Conservation (phyloP, 1,140 invertebrate species). For the Ptiloglossa arizonensis region DNA sequence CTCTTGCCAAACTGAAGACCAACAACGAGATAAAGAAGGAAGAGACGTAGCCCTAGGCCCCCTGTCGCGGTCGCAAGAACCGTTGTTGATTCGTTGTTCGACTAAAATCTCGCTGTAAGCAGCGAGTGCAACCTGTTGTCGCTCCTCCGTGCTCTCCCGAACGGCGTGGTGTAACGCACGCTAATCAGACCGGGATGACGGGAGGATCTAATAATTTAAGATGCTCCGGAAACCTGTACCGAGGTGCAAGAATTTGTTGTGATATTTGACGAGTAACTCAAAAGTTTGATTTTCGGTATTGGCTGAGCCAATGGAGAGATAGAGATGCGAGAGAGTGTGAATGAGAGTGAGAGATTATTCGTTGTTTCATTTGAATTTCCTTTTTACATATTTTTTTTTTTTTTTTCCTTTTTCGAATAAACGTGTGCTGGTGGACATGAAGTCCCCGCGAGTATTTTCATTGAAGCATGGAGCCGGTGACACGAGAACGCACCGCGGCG, state of each 20-base stretch:
- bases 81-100: slow-evolving; percentile 46
- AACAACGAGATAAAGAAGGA: slow-evolving; percentile 71
- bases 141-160: slow-evolving; percentile 38
- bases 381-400: slow-evolving; percentile 49
- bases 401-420: slow-evolving; percentile 51
- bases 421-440: slow-evolving; percentile 67
- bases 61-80: slow-evolving; percentile 54
- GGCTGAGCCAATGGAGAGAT: slow-evolving; percentile 69
- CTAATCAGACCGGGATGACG: slow-evolving; percentile 6
- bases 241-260: slow-evolving; percentile 71
- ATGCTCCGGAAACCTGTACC: slow-evolving; percentile 26
- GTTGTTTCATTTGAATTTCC: slow-evolving; percentile 63
- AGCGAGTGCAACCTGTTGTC: slow-evolving; percentile 44
- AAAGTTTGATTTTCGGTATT: slow-evolving; percentile 66
- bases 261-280: slow-evolving; percentile 73
- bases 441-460: slow-evolving; percentile 66
- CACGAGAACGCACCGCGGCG: slow-evolving; percentile 48
- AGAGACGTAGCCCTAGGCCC: slow-evolving; percentile 75
- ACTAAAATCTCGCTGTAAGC: slow-evolving; percentile 51
- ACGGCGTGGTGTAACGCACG: not conserved
- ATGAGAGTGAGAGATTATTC: slow-evolving; percentile 36
- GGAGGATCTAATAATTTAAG: slow-evolving; percentile 41
- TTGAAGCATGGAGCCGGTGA: slow-evolving; percentile 44
- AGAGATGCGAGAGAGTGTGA: not conserved
- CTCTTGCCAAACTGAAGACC: slow-evolving; percentile 63